Base-by-base conservation (phyloP, 2,888 invertebrate species). In the Apodemia zela region DNA sequence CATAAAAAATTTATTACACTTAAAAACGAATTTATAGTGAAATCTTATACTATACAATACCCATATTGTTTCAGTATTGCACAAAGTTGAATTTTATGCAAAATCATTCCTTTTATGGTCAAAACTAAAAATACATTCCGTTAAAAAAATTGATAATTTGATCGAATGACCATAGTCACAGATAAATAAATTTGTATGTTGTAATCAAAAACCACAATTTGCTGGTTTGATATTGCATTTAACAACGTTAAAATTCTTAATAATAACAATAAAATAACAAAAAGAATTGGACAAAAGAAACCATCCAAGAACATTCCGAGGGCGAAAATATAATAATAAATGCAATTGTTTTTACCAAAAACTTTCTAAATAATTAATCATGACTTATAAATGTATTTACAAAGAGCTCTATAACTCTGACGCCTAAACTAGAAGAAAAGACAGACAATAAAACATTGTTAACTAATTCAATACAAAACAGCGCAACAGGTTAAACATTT, bases 261-360 rank as follows among this genome's bases (percentile, higher is more conserved):
- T 87, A 83, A 89, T 87, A 90, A 89, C 89, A 90, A 89, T 89
- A 89, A 88, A 87, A 73, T 81, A 91, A 90, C 88, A 90, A 90
- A 87, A 89, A 85, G 74, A 79, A 77, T 76, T 76, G 82, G 82
- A 81, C 77, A 78, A 85, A 87, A 85, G 81, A 82, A 88, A 88
- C 87, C 88, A 86, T 88, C 84, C 81, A 70, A 82, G 87, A 89
- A 88, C 89, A 81, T 81, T 82, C 81, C 83, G 78, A 82, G 87
- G 84, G 87, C 75, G 77, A 76, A 76, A 81, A 83, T 84, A 75
- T 75, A 73, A 77, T 77, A 78, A 75, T 89, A 90, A 91, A 90
- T 89, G 89, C 89, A 89, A 87, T 86, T 80, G 79, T 80, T 63
- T 69, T 69, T 84, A 80, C 84, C 86, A 81, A 85, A 81, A 86